These are phyloP conservation scores for Saccopteryx leptura DNA, from an alignment of 2,113 vertebrate species.

Conservation along the genomic window DNA sequence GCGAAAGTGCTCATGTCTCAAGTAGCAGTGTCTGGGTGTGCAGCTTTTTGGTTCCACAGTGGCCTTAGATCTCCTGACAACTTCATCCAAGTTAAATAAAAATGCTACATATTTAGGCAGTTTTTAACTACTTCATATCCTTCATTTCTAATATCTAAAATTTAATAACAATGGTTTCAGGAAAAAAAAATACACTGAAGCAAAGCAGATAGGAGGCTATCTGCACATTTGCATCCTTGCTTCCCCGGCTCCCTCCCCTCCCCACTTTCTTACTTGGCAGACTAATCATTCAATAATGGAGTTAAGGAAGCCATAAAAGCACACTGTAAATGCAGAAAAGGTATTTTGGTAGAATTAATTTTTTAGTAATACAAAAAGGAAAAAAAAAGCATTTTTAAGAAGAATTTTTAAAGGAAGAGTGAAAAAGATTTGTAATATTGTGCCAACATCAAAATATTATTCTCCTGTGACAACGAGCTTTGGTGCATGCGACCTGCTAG, in stretches of 20 bases:
- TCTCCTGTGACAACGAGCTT: neutral
- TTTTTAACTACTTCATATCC: neutral
- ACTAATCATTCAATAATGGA: neutral
- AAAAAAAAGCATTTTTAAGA: neutral
- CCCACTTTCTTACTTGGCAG: neutral
- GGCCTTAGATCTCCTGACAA: neutral
- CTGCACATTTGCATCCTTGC: accelerated
- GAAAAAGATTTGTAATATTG: neutral
- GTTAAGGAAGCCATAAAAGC: neutral
- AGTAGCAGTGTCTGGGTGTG: accelerated
- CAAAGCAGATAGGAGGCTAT: neutral
- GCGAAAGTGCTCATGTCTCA: neutral
- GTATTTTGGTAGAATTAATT: neutral
- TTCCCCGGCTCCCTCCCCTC: accelerated
- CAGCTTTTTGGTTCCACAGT: neutral
- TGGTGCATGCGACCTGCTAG: neutral
- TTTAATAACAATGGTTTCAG: neutral
- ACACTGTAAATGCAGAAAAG: neutral
- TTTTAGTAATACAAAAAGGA: neutral
- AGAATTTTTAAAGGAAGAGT: neutral
- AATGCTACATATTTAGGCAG: neutral
- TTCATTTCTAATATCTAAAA: neutral
- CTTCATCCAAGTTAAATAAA: neutral
- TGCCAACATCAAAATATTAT: neutral
- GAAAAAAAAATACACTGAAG: neutral